Percentiles rank a stretch among this genome's conserved stretches.
These are phyloP conservation scores for Astur gentilis DNA, from an alignment of 2,113 vertebrate genomes.

Conservation along the genomic window DNA sequence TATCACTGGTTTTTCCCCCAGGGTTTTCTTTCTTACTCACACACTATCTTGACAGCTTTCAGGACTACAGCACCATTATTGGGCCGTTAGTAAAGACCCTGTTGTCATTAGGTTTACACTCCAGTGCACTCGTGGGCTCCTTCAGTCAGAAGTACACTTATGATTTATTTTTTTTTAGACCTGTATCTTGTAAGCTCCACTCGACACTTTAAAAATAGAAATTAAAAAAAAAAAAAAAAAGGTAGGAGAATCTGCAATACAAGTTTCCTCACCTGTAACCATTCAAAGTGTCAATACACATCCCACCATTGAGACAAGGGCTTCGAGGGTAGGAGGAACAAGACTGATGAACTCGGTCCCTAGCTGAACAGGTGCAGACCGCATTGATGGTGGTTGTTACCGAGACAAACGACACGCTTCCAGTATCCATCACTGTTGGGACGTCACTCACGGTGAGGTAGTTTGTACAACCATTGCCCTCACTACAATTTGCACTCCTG, in stretches of 20 bases:
- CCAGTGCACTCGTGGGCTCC: not conserved
- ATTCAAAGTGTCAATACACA: constrained; percentile 78
- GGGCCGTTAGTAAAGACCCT: not conserved
- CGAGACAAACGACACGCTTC: constrained; percentile 76
- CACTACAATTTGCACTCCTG: constrained; percentile 65
- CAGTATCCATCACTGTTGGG: constrained; percentile 75
- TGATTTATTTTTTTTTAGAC: not conserved
- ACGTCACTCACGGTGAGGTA: constrained; percentile 67
- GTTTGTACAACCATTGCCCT: constrained; percentile 65
- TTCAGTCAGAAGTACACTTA: not conserved
- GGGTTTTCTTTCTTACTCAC: not conserved
- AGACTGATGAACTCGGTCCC: constrained; percentile 75
- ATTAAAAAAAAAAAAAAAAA: no score
- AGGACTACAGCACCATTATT: not conserved
- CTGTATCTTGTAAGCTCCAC: not conserved
- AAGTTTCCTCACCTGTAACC: constrained; percentile 82
- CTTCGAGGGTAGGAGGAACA: constrained; percentile 78
- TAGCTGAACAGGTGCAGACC: constrained; percentile 69
- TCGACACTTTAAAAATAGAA: rapidly evolving
- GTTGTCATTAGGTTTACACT: not conserved
- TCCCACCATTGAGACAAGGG: constrained; percentile 84
- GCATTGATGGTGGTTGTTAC: constrained; percentile 66
- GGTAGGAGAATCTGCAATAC: not conserved
- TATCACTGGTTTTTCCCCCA: no score
- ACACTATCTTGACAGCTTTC: not conserved